Evolutionary conservation across 2,888 invertebrate species (phyloP).

Genomic region (Ophion ellenae): DNA sequence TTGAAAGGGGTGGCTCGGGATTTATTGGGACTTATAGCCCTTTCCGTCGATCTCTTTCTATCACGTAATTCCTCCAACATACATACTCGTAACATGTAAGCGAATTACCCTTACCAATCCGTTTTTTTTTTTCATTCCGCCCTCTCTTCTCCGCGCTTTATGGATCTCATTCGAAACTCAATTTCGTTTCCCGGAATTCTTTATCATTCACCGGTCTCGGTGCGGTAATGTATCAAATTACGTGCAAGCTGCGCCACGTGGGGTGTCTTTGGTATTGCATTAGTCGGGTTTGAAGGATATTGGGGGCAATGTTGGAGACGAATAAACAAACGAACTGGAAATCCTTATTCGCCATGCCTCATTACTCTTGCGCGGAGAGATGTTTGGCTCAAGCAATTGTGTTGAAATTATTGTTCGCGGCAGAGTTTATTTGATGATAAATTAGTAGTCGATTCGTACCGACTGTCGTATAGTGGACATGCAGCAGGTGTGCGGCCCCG

Average conservation of each 20-base stretch:
- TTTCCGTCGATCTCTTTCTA: constrained; percentile 26
- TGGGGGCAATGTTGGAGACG: too few species aligned
- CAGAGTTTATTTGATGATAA: too few species aligned
- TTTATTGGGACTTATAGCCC: constrained; percentile 49
- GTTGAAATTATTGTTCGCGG: too few species aligned
- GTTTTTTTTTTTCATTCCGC: background rate
- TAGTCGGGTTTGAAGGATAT: background rate
- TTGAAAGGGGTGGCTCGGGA: constrained; percentile 48
- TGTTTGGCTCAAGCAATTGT: too few species aligned
- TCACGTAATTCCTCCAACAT: constrained; percentile 26
- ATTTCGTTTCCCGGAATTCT: background rate
- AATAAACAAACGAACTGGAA: too few species aligned
- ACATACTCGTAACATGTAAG: background rate
- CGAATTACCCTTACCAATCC: background rate
- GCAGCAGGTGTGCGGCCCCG: too few species aligned
- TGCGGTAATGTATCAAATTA: constrained; percentile 28
- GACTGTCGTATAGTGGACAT: too few species aligned
- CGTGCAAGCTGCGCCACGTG: background rate
- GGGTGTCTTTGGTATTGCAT: background rate
- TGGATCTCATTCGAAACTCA: background rate
- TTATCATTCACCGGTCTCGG: constrained; percentile 21
- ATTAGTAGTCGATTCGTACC: too few species aligned
- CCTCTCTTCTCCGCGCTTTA: background rate
- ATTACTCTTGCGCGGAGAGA: too few species aligned
- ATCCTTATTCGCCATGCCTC: too few species aligned